Conservation (phyloP, 2,113 vertebrate genomes). For the Eidolon helvum region DNA sequence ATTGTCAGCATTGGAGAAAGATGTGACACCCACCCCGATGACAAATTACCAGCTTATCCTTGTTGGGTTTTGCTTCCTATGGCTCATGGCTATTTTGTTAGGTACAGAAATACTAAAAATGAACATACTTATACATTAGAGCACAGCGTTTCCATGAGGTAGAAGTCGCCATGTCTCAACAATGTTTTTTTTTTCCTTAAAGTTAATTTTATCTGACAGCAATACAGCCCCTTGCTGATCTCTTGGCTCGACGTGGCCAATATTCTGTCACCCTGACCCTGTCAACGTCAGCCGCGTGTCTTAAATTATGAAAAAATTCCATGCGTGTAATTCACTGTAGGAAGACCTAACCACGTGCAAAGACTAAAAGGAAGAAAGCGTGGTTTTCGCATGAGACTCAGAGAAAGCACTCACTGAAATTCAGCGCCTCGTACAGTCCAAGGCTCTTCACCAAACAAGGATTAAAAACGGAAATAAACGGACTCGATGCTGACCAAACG, state of each 20-base stretch:
- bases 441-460: background rate
- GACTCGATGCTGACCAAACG: background rate
- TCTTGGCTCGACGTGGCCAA: too few species aligned
- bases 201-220: background rate
- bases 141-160: too few species aligned
- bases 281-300: background rate
- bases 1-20: too few species aligned
- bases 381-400: fast-evolving
- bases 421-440: fast-evolving
- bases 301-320: background rate
- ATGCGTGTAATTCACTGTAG: background rate
- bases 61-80: too few species aligned
- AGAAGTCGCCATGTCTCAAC: too few species aligned
- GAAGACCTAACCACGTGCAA: background rate
- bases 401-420: background rate
- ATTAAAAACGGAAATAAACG: background rate
- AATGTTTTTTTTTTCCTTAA: background rate
- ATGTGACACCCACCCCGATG: too few species aligned
- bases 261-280: fast-evolving
- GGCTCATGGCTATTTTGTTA: too few species aligned
- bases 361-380: background rate
- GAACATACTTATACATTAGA: fast-evolving
- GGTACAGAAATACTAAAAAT: background rate
- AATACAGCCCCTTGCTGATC: too few species aligned
- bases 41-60: too few species aligned